These are phyloP conservation scores for Gadus macrocephalus DNA, from an alignment of 2,113 vertebrate genomes.

Conservation along the genomic window DNA sequence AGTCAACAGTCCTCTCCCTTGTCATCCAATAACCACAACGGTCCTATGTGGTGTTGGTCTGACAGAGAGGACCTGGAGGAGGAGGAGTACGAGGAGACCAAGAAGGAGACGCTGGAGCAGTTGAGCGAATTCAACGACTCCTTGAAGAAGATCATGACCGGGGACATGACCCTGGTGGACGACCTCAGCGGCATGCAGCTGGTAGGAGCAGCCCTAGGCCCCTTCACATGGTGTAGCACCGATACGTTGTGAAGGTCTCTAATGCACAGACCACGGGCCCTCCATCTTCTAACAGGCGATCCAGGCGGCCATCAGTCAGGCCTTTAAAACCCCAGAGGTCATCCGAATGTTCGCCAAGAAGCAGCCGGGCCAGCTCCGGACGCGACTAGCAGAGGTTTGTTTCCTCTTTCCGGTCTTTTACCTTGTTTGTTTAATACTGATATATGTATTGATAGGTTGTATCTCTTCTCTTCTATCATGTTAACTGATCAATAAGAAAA, in stretches of 20 bases:
- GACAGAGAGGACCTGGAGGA: conserved; percentile 90
- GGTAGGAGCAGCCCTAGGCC: conserved; percentile 65
- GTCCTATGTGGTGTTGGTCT: neutral
- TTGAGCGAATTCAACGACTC: conserved; percentile 94
- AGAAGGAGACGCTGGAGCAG: conserved; percentile 95
- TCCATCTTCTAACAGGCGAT: conserved; percentile 79
- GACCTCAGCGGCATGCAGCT: conserved; percentile 96
- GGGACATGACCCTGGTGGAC: conserved; percentile 95
- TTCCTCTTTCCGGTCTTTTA: neutral
- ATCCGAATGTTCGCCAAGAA: conserved; percentile 98
- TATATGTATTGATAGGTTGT: too few relatives aligned
- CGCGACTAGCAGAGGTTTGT: conserved; percentile 85
- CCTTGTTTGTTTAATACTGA: neutral
- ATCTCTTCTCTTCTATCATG: too few relatives aligned
- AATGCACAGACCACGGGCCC: neutral
- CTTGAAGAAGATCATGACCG: conserved; percentile 93
- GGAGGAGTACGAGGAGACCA: conserved; percentile 96
- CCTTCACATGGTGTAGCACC: neutral
- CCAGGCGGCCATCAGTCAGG: conserved; percentile 97
- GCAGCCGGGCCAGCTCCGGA: conserved; percentile 92
- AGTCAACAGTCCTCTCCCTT: neutral
- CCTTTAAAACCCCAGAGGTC: conserved; percentile 97
- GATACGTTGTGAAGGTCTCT: neutral
- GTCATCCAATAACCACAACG: too few relatives aligned
- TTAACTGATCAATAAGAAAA: too few relatives aligned